A percentile compares a stretch with the other conserved stretches of the same genome.
phyloP scores from a whole-genome alignment of 2,888 invertebrate genomes.

The Entomobrya proxima region DNA sequence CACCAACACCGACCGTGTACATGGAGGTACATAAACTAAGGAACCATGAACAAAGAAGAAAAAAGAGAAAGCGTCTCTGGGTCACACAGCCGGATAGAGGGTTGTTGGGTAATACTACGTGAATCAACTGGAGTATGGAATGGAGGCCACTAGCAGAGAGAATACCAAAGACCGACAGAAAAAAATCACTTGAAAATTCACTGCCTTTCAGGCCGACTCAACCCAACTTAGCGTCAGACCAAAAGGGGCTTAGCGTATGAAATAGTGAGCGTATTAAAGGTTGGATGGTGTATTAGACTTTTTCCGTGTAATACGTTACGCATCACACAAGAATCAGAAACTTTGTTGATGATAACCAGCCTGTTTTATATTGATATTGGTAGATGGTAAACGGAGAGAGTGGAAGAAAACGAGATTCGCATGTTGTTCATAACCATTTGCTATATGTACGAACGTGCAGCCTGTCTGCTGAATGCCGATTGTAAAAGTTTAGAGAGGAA shows the following conservation, averaged over 20 bases:
- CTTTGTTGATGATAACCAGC: neutral
- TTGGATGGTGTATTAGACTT: neutral
- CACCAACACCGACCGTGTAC: neutral
- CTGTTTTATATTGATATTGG: neutral
- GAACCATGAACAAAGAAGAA: conserved; percentile 9
- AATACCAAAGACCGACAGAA: neutral
- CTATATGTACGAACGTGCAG: neutral
- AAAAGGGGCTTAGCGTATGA: conserved; percentile 58
- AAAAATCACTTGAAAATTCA: conserved; percentile 43
- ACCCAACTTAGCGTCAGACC: conserved; percentile 22
- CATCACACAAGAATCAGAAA: neutral
- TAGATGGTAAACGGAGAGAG: neutral
- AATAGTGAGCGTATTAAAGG: conserved; percentile 56
- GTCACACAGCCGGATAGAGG: conserved; percentile 44
- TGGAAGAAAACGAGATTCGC: neutral
- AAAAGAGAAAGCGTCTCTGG: conserved; percentile 22
- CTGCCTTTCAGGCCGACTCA: conserved; percentile 12
- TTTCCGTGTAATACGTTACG: neutral
- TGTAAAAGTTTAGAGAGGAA: neutral
- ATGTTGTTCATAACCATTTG: neutral
- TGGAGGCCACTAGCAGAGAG: neutral
- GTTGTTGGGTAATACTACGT: conserved; percentile 19
- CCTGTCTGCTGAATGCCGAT: neutral
- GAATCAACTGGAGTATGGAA: conserved; percentile 6
- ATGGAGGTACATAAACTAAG: neutral